phyloP scores from a whole-genome alignment of 1,140 invertebrate genomes.

The Neomicropteryx cornuta region DNA sequence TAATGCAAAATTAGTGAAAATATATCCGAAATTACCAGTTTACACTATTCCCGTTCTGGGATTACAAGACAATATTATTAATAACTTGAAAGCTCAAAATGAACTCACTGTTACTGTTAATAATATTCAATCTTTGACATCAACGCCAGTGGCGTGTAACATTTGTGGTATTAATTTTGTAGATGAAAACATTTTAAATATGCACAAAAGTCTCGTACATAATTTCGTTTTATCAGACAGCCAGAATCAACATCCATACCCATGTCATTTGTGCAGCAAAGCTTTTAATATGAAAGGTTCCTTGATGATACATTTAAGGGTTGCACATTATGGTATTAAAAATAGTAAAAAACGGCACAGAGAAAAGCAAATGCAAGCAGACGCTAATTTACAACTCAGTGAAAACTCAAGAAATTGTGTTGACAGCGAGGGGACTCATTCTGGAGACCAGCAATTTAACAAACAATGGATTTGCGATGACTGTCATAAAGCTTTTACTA shows the following conservation, averaged over 20 bases:
- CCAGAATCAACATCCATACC: conserved; percentile 42
- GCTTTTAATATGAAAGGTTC: conserved; percentile 71
- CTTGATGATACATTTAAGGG: conserved; percentile 68
- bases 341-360: neutral
- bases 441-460: too few species aligned
- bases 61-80: neutral
- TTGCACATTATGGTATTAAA: conserved; percentile 51
- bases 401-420: neutral
- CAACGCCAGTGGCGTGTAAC: conserved; percentile 47
- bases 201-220: conserved; percentile 66
- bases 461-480: conserved; percentile 72
- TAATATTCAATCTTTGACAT: conserved; percentile 12
- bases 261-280: conserved; percentile 68
- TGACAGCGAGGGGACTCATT: conserved; percentile 22
- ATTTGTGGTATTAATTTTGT: conserved; percentile 62
- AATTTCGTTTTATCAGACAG: conserved; percentile 44
- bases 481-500: conserved; percentile 75
- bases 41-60: conserved; percentile 25
- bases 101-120: neutral
- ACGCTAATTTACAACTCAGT: neutral
- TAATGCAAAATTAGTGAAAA: conserved; percentile 35
- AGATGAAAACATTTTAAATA: conserved; percentile 52
- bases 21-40: conserved; percentile 30
- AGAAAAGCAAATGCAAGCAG: neutral
- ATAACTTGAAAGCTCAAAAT: conserved; percentile 1